Percentiles rank a stretch among this genome's conserved stretches.
Evolutionary conservation across 2,888 invertebrate genomes (phyloP).

Genomic region (Noctua pronuba): DNA sequence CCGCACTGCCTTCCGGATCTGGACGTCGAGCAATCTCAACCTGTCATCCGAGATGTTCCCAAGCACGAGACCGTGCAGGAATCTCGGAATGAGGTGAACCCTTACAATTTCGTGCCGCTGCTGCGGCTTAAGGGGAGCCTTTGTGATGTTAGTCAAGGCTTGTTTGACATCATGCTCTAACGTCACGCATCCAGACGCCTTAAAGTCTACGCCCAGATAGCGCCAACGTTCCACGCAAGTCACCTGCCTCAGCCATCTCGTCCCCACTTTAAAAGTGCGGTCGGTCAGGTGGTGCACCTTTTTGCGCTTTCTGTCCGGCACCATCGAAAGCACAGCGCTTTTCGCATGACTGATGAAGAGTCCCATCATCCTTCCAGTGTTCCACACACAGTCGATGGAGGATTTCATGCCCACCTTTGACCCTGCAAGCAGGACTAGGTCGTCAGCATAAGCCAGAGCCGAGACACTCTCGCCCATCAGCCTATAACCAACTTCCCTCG

Average conservation of each 20-base stretch:
- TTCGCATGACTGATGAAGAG: slow-evolving; percentile 61
- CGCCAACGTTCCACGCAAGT: slow-evolving; percentile 25
- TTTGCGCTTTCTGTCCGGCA: slow-evolving; percentile 61
- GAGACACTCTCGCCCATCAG: slow-evolving; percentile 61
- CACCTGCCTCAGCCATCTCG: slow-evolving; percentile 62
- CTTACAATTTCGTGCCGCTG: slow-evolving; percentile 57
- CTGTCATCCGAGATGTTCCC: slow-evolving; percentile 51
- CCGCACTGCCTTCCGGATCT: slow-evolving; percentile 62
- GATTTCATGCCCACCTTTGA: slow-evolving; percentile 71
- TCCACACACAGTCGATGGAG: slow-evolving; percentile 58
- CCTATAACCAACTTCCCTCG: slow-evolving; percentile 53
- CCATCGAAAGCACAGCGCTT: slow-evolving; percentile 62
- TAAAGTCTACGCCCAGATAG: slow-evolving; percentile 72
- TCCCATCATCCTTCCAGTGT: slow-evolving; percentile 24
- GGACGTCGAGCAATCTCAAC: slow-evolving; percentile 71
- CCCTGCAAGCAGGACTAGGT: slow-evolving; percentile 72
- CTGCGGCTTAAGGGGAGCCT: not conserved
- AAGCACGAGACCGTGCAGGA: not conserved
- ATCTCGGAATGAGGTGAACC: slow-evolving; percentile 74
- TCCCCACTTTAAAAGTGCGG: slow-evolving; percentile 55
- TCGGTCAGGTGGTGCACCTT: slow-evolving; percentile 59
- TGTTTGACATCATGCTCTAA: not conserved
- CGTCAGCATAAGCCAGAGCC: slow-evolving; percentile 78
- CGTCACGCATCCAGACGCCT: slow-evolving; percentile 66
- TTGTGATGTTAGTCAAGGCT: not conserved